Conservation (phyloP, 2,888 invertebrate genomes). For the Gordius sp. region DNA sequence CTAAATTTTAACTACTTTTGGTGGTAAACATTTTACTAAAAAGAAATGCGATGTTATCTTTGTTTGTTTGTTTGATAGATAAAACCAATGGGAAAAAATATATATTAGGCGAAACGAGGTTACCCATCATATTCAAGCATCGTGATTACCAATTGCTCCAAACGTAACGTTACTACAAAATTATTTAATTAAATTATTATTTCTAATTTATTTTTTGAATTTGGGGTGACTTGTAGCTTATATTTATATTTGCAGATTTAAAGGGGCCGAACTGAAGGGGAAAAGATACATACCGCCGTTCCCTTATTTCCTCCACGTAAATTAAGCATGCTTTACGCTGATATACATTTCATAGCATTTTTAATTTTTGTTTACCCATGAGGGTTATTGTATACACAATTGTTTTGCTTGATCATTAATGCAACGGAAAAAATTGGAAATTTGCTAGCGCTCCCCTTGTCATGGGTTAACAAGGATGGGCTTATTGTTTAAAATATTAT, state of each 20-base stretch:
- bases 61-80: constrained; percentile 28
- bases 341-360: too few species aligned
- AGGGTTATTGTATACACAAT: not conserved
- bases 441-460: too few species aligned
- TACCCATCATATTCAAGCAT: constrained; percentile 43
- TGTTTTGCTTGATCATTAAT: not conserved
- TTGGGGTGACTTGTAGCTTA: not conserved
- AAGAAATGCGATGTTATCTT: too few species aligned
- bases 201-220: not conserved
- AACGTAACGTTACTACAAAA: constrained; percentile 34
- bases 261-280: constrained; percentile 50
- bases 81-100: constrained; percentile 42
- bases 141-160: constrained; percentile 51
- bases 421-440: not conserved
- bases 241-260: constrained; percentile 29
- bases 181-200: not conserved
- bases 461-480: too few species aligned
- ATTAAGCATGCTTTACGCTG: constrained; percentile 16
- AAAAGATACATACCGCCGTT: constrained; percentile 61
- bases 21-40: too few species aligned
- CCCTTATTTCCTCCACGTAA: constrained; percentile 47
- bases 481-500: too few species aligned
- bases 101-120: constrained; percentile 55
- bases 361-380: not conserved
- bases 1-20: too few species aligned